Conservation (phyloP, 2,888 invertebrate species). For the Chirona hameri region DNA sequence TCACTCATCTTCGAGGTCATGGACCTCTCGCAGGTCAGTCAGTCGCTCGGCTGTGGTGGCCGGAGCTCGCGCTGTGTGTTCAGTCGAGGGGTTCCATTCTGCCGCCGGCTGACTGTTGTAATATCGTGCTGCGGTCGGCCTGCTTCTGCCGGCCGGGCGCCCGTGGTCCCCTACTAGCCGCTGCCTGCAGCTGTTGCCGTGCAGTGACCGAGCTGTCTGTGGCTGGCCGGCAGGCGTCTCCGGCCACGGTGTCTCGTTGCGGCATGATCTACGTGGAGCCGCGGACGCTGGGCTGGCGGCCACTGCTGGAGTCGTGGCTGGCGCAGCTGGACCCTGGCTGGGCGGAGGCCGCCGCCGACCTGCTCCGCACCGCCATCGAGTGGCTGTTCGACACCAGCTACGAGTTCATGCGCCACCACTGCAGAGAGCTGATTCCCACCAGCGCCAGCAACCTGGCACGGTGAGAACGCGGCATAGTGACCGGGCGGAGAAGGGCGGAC, state of each 20-base stretch:
- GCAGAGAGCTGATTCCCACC: conserved; percentile 34
- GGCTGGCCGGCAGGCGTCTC: conserved; percentile 60
- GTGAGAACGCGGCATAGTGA: conserved; percentile 28
- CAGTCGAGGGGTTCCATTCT: too few species aligned
- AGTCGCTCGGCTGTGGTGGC: too few species aligned
- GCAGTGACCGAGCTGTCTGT: too few species aligned
- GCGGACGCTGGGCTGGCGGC: conserved; percentile 67
- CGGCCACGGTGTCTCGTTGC: conserved; percentile 86
- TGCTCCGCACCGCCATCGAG: conserved; percentile 34
- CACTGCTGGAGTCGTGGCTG: conserved; percentile 53
- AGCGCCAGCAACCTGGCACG: conserved; percentile 36
- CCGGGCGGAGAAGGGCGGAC: too few species aligned
- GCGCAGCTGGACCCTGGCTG: conserved; percentile 40
- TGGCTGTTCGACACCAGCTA: conserved; percentile 38
- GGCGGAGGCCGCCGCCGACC: conserved; percentile 41
- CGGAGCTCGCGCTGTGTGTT: too few species aligned
- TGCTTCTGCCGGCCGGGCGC: too few species aligned
- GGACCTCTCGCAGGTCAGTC: conserved; percentile 69
- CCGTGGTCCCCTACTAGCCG: too few species aligned
- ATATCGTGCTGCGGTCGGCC: too few species aligned
- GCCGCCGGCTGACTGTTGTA: too few species aligned
- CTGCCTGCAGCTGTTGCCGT: too few species aligned
- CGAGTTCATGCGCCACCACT: conserved; percentile 36
- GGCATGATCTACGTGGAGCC: conserved; percentile 95
- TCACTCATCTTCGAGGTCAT: conserved; percentile 92